These are phyloP conservation scores for Meganola albula DNA, from an alignment of 2,888 invertebrate genomes.

Conservation along the genomic window DNA sequence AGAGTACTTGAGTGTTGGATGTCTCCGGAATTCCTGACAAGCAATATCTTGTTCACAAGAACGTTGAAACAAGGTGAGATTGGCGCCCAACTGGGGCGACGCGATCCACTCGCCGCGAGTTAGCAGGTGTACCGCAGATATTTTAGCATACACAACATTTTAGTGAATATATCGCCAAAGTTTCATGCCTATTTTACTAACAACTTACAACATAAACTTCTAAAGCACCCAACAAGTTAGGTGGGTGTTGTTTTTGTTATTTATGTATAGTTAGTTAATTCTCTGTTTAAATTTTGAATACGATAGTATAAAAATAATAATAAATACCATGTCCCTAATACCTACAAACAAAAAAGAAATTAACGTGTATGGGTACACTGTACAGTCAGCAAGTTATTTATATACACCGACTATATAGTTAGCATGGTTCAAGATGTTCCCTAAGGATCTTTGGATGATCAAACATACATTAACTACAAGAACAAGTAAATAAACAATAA, in stretches of 20 bases:
- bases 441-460: too few relatives aligned
- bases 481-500: conserved; percentile 49
- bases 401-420: too few relatives aligned
- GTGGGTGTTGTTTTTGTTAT: too few relatives aligned
- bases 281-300: too few relatives aligned
- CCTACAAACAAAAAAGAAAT: too few relatives aligned
- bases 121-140: conserved; percentile 63
- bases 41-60: conserved; percentile 51
- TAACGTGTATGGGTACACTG: too few relatives aligned
- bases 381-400: too few relatives aligned
- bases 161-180: conserved; percentile 53
- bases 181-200: conserved; percentile 54
- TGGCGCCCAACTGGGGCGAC: conserved; percentile 46
- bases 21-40: conserved; percentile 41
- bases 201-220: conserved; percentile 49
- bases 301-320: too few relatives aligned
- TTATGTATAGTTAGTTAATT: too few relatives aligned
- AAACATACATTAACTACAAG: conserved; percentile 40
- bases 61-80: conserved; percentile 54
- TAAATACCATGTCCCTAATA: too few relatives aligned
- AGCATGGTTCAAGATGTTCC: too few relatives aligned
- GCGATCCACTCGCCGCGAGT: conserved; percentile 44
- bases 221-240: too few relatives aligned
- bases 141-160: conserved; percentile 60
- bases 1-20: conserved; percentile 39